Evolutionary conservation across 2,113 vertebrate species (phyloP).

Genomic region (Psilopogon haemacephalus): DNA sequence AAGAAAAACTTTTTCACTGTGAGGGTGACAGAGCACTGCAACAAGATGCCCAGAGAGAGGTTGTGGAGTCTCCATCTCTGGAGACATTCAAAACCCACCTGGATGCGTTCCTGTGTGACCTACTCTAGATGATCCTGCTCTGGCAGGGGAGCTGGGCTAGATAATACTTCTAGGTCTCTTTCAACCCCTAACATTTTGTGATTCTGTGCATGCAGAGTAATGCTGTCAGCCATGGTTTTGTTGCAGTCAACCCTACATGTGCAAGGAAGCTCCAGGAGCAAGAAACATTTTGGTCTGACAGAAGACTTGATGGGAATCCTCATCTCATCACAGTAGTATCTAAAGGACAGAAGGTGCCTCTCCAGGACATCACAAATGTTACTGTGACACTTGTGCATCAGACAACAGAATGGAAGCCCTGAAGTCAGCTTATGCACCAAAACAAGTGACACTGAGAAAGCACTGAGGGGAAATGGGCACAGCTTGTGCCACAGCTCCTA

Average conservation of each 20-base stretch:
- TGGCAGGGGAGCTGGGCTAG: too few species aligned
- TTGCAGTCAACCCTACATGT: accelerated
- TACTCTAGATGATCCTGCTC: too few species aligned
- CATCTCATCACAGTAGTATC: background rate
- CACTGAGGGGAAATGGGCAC: background rate
- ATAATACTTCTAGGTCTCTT: too few species aligned
- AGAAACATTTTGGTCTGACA: background rate
- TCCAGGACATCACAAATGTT: background rate
- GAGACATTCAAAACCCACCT: too few species aligned
- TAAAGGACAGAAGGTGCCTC: background rate
- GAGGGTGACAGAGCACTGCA: too few species aligned
- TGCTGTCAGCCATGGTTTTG: background rate
- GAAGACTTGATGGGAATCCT: background rate
- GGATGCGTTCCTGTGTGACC: too few species aligned
- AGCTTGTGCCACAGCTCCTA: background rate
- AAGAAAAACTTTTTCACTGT: too few species aligned
- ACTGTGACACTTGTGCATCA: background rate
- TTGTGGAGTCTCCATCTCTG: too few species aligned
- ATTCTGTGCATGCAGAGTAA: background rate
- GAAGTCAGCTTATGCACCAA: background rate
- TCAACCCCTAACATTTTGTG: too few species aligned
- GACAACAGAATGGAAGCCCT: background rate
- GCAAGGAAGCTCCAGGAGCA: background rate
- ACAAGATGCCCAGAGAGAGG: too few species aligned
- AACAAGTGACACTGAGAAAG: background rate